These are phyloP conservation scores for Drosophila demipolita DNA, from an alignment of 2,888 invertebrate species.

Conservation along the genomic window DNA sequence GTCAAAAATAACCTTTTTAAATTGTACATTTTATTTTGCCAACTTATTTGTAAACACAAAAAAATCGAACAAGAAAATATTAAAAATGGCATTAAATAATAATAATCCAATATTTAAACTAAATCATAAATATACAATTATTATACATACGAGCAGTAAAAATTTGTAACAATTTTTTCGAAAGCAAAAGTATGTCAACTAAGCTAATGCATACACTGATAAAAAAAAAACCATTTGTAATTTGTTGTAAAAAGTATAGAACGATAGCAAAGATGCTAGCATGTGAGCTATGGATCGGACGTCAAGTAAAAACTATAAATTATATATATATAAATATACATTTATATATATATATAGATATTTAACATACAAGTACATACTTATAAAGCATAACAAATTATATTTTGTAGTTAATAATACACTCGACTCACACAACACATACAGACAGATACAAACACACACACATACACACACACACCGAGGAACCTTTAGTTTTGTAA, in stretches of 20 bases:
- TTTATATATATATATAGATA: slow-evolving; percentile 60
- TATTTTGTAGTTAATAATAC: slow-evolving; percentile 70
- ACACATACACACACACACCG: slow-evolving; percentile 32
- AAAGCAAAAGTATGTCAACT: slow-evolving; percentile 66
- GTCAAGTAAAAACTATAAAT: slow-evolving; percentile 69
- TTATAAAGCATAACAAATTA: slow-evolving; percentile 68
- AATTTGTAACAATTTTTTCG: slow-evolving; percentile 74
- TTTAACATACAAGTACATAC: slow-evolving; percentile 65
- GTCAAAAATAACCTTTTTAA: slow-evolving; percentile 26
- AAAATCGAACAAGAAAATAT: slow-evolving; percentile 20
- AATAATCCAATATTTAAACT: slow-evolving; percentile 46
- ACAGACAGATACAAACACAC: slow-evolving; percentile 17
- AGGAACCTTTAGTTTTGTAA: slow-evolving; percentile 71
- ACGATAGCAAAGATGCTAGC: slow-evolving; percentile 24
- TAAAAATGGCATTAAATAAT: slow-evolving; percentile 25
- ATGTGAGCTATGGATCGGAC: slow-evolving; percentile 35
- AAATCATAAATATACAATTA: slow-evolving; percentile 33
- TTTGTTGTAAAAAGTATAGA: slow-evolving; percentile 75
- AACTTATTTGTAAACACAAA: slow-evolving; percentile 61
- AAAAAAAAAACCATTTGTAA: slow-evolving; percentile 68
- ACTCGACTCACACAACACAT: slow-evolving; percentile 13
- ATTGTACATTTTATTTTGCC: slow-evolving; percentile 65
- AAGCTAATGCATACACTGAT: slow-evolving; percentile 49
- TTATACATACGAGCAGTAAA: slow-evolving; percentile 46
- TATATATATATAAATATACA: slow-evolving; percentile 44